Evolutionary conservation across 2,888 invertebrate species (phyloP).

Genomic region (Pharmacophagus antenor): DNA sequence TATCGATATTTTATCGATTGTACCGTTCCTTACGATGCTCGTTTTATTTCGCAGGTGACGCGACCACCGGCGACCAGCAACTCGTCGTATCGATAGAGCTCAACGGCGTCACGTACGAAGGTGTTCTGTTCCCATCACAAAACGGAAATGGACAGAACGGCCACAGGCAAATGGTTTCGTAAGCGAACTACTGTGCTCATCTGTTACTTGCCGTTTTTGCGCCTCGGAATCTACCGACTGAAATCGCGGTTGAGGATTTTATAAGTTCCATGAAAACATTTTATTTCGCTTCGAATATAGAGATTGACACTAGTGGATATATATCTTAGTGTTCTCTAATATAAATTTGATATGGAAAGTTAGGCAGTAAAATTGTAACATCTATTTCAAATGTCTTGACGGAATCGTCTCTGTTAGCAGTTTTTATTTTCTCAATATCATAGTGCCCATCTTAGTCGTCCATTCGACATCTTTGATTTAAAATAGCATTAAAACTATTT

Average conservation of each 20-base stretch:
- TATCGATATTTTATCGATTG: no score
- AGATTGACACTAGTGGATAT: not conserved
- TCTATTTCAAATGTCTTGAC: constrained; percentile 5
- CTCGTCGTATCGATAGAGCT: constrained; percentile 97
- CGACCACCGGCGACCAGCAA: constrained; percentile 91
- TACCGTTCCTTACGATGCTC: not conserved
- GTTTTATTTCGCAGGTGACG: constrained; percentile 83
- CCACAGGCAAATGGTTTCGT: constrained; percentile 73
- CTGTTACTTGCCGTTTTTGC: not conserved
- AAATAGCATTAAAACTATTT: no score
- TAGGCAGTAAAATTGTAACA: not conserved
- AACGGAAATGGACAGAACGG: constrained; percentile 66
- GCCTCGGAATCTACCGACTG: no score
- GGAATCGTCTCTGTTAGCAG: constrained; percentile 26
- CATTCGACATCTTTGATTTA: not conserved
- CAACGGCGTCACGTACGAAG: constrained; percentile 97
- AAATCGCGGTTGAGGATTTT: not conserved
- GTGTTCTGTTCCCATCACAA: constrained; percentile 87
- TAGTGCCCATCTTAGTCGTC: constrained; percentile 1
- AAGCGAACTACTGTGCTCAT: constrained; percentile 38
- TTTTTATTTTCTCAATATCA: constrained; percentile 17
- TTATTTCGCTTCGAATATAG: not conserved
- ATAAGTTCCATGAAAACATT: not conserved
- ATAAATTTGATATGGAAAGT: not conserved
- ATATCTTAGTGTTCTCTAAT: not conserved